A percentile compares a stretch with the other conserved stretches of the same genome.
Evolutionary conservation across 2,797 vertebrate genomes (phyloP).

Genomic region (Argya squamiceps): DNA sequence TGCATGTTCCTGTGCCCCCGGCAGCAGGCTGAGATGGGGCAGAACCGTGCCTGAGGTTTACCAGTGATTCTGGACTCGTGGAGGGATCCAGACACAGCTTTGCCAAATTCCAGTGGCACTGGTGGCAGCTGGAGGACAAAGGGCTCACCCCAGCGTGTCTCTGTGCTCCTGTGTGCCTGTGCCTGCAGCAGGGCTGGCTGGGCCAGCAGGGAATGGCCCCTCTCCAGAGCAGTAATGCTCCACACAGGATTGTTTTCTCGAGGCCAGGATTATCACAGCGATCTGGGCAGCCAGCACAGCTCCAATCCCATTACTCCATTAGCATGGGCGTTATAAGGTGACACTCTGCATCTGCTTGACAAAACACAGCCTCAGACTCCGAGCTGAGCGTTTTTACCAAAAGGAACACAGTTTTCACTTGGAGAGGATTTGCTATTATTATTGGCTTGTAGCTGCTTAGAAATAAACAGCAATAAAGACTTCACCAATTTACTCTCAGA

Average conservation of each 20-base stretch:
- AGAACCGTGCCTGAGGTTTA: rapidly evolving
- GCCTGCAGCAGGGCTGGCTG: not conserved
- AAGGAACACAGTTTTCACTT: conserved; percentile 18
- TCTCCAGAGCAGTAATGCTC: conserved; percentile 28
- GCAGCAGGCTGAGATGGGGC: not conserved
- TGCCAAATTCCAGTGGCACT: not conserved
- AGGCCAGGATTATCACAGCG: not conserved
- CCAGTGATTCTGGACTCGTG: rapidly evolving
- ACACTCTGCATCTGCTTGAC: conserved; percentile 43
- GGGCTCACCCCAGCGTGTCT: rapidly evolving
- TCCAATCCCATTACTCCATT: conserved; percentile 43
- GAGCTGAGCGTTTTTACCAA: not conserved
- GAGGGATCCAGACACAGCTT: not conserved
- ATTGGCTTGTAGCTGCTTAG: conserved; percentile 54
- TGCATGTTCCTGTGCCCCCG: rapidly evolving
- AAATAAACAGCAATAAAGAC: conserved; percentile 65
- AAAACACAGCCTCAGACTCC: conserved; percentile 34
- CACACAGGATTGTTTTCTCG: not conserved
- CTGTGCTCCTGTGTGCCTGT: not conserved
- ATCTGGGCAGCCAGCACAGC: not conserved
- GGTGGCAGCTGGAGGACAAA: not conserved
- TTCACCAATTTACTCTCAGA: conserved; percentile 59
- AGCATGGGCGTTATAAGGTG: conserved; percentile 37
- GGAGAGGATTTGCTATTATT: conserved; percentile 51
- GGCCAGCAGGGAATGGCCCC: not conserved